These are phyloP conservation scores for Rousettus leschenaultii DNA, from an alignment of 2,113 vertebrate genomes.

Conservation along the genomic window DNA sequence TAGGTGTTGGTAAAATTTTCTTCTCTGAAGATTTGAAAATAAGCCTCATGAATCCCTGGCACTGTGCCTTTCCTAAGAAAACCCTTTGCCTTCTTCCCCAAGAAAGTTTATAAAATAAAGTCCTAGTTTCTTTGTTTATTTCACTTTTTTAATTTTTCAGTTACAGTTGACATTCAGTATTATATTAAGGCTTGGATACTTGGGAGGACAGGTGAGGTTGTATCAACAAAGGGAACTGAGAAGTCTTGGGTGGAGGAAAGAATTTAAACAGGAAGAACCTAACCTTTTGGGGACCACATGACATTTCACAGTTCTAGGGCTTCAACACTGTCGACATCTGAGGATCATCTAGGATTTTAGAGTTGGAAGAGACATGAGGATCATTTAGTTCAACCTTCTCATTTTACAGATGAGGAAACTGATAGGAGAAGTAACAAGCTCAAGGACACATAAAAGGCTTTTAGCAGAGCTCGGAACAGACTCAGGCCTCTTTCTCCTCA, in stretches of 20 bases:
- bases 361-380: background rate
- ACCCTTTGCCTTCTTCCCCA: background rate
- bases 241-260: background rate
- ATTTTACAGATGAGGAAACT: constrained; percentile 40
- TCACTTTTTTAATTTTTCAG: background rate
- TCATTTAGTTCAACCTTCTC: constrained; percentile 26
- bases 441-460: constrained; percentile 21
- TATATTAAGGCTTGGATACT: background rate
- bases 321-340: background rate
- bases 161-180: background rate
- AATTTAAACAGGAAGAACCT: background rate
- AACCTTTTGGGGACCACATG: background rate
- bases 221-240: background rate
- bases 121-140: background rate
- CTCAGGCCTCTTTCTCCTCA: background rate
- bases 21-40: background rate
- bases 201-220: background rate
- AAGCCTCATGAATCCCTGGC: background rate
- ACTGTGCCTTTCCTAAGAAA: background rate
- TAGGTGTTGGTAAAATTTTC: background rate
- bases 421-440: background rate
- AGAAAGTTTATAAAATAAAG: background rate
- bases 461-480: background rate
- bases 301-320: background rate
- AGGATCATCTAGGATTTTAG: constrained; percentile 29